Base-by-base conservation (phyloP, 2,113 vertebrate species). In the Clinocottus analis region DNA sequence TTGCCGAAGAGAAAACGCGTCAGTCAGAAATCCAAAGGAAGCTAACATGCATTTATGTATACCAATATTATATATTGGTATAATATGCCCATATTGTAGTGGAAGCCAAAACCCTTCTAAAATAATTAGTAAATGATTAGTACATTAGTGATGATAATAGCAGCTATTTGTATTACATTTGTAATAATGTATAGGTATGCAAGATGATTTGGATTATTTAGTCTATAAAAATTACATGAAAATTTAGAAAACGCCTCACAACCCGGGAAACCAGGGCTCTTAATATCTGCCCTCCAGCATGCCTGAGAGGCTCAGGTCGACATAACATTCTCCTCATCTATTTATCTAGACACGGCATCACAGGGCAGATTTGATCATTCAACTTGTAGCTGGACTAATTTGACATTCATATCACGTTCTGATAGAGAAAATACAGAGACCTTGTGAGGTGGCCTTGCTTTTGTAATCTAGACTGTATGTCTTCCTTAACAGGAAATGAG, bases 331-430 rank as follows among this genome's bases (percentile, higher is more conserved):
- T 33, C 71, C 67, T 47, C 64, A 77, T 79, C 66, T 74, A 51
- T 66, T 74, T 82, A 74, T 75, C 60, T 39, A 21, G 23, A 62
- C 43, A 64, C 23, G 53, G 31, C 63, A 37, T 55, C 51, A 14
- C 33, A 37, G 67, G 49, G 13, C 31, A 51, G 31, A 56, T 63
- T 21, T 77, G 43, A 47, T 7, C 19, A 8, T 77, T 65, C 43
- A 23, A 47, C 37, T 58, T 12, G 33, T 4, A 31, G 41, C 53
- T 7, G 3, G 66, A 11, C 59, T 66, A 16, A 47, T 35, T 65
- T 72, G 31, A 76, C 21, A 83, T 73, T 85, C 72, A 64, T 45
- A 75, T 72, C 69, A 68, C 72, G 75, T 61, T 71, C 64, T n/a
- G 31, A 66, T 17, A 35, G 10, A 80, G 39, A 1, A 1, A 45